A percentile compares a stretch with the other conserved stretches of the same genome.
Evolutionary conservation across 1,140 invertebrate genomes (phyloP).

Genomic region (Caenorhabditis latens): DNA sequence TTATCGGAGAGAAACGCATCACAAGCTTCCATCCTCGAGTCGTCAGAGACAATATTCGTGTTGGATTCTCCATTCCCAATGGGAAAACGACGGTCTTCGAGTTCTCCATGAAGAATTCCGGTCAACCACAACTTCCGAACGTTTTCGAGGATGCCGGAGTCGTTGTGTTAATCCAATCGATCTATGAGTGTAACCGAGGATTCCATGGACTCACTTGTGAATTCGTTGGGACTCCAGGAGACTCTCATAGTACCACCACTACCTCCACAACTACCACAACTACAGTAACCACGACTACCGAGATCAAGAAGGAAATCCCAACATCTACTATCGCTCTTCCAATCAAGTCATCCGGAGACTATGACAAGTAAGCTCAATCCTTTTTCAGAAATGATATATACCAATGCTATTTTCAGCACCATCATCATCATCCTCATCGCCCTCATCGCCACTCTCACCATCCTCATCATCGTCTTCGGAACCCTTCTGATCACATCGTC

Average conservation of each 20-base stretch:
- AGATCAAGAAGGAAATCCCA: not conserved
- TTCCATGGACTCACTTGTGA: not conserved
- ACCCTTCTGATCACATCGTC: not conserved
- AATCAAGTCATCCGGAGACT: not conserved
- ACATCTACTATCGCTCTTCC: not conserved
- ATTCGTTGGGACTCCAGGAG: not conserved
- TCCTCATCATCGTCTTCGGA: constrained; percentile 16
- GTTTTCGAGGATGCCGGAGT: not conserved
- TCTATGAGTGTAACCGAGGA: constrained; percentile 12
- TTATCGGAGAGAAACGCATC: constrained; percentile 16
- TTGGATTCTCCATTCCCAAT: not conserved
- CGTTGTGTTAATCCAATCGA: constrained; percentile 5
- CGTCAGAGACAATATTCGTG: not conserved
- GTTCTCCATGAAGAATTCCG: not conserved
- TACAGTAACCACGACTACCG: not conserved
- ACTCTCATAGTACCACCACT: not conserved
- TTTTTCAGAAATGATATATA: no score
- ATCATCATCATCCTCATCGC: not conserved
- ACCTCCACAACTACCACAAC: not conserved
- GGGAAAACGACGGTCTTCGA: not conserved
- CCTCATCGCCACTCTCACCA: not conserved
- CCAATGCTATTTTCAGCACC: not conserved
- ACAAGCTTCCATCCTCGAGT: not conserved
- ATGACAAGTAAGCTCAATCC: not conserved
- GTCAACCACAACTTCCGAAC: not conserved